phyloP scores from a whole-genome alignment of 2,888 invertebrate species.

The Synanthedon tipuliformis region DNA sequence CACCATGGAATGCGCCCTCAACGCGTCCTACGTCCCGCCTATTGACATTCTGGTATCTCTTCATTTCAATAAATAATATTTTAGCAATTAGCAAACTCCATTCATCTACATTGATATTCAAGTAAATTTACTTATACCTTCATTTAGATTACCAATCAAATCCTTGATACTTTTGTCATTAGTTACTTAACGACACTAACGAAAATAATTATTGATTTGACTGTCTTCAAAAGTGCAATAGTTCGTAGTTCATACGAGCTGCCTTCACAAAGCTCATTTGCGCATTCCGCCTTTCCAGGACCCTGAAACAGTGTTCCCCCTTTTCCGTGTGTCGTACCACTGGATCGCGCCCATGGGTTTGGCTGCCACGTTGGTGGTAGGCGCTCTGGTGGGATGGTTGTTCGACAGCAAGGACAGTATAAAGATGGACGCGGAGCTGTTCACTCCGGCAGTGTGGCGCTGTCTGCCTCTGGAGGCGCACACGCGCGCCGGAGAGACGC shows the following conservation, averaged over 20 bases:
- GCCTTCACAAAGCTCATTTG: neutral
- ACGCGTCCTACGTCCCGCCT: conserved; percentile 34
- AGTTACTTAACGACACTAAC: too few species aligned
- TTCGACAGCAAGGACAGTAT: conserved; percentile 29
- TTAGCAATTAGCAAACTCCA: too few species aligned
- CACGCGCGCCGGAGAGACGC: conserved; percentile 27
- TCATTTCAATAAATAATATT: too few species aligned
- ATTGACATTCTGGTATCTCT: conserved; percentile 37
- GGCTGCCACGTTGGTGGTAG: conserved; percentile 74
- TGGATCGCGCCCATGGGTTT: conserved; percentile 85
- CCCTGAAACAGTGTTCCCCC: conserved; percentile 71
- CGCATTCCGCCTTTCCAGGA: conserved; percentile 31
- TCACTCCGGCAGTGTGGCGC: conserved; percentile 45
- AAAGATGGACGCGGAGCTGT: conserved; percentile 49
- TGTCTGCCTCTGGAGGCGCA: conserved; percentile 34
- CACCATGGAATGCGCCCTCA: conserved; percentile 28
- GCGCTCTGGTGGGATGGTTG: conserved; percentile 69
- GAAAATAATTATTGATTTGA: too few species aligned
- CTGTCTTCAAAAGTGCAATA: neutral
- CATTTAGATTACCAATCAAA: too few species aligned
- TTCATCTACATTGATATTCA: too few species aligned
- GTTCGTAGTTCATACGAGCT: neutral
- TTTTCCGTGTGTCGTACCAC: conserved; percentile 83
- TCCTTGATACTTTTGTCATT: too few species aligned
- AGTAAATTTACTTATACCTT: too few species aligned